Evolutionary conservation across 2,113 vertebrate species (phyloP), one percentile per base, ranked within the genome.

Genomic region (Phainopepla nitens): DNA sequence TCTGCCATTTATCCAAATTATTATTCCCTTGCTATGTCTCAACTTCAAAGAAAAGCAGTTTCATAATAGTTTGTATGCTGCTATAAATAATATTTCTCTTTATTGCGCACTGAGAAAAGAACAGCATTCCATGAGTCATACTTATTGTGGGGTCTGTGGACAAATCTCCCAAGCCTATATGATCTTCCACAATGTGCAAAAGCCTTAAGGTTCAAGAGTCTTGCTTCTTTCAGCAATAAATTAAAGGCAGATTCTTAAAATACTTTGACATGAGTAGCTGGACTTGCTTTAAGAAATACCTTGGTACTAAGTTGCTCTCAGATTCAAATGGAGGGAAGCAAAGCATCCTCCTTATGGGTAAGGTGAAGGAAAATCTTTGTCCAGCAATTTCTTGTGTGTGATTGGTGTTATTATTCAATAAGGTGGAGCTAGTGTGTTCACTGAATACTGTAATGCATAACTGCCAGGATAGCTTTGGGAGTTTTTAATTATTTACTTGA

Each of bases 11-110:
- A 20, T 36, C 58, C 72, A 41, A 65, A 47, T 62, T 66, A 93
- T 75, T 86, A 45, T 82, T 92, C 64, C 56, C 39, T 80, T 90
- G 50, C 33, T 91, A n/a, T 88, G 90, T 71, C 54, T 83, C 35
- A 86, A 69, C 50, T 87, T 90, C 58, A 92, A 82, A 96, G 65
- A 62, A 91, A 90, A 92, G 17, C 11, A 49, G 18, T 82, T 94
- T 68, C 62, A 82, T 93, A 87, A 64, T 68, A 41, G 15, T 70
- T 90, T 92, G 22, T 47, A 23, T 75, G 39, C 70, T 75, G 61
- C 76, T 95, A 96, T 76, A 90, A 96, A 84, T 80, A 90, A 27
- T 49, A n/a, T 41, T 62, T 66, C 42, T 71, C n/a, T 66, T 83
- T 58, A 84, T 79, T 95, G 60, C 39, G 16, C 50, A 62, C 66